Base-by-base conservation (phyloP, 2,888 invertebrate species). In the Scaptomyza flava region DNA sequence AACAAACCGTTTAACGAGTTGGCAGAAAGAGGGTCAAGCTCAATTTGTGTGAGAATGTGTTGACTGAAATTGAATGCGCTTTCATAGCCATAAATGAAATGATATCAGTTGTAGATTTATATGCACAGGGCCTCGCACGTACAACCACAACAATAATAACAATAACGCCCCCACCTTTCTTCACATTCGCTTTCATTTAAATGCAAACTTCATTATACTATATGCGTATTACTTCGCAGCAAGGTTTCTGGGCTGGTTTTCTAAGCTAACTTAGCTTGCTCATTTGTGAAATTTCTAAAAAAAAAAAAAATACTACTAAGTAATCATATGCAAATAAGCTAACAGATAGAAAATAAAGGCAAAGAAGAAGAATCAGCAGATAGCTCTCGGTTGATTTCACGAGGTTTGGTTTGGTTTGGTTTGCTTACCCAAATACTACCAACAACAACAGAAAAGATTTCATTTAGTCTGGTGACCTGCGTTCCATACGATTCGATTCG, bases 401-500 rank as follows among this genome's bases (percentile, higher is more conserved):
- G 58, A 45, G 70, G 12, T 50, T 57, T n/a, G 33, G 17, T 36
- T 36, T 53, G 62, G 52, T 59, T 83, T 68, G 81, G 86, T 87
- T 87, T 81, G 85, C 82, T 83, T 88, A 86, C 70, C 87, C 87
- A 86, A 80, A 83, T 83, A 77, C 62, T 34, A 34, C 20, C 38
- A 38, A 38, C 38, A 38, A 38, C 38, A 36, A 36, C 36, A n/a
- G 42, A 50, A 45, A 36, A 86, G 77, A 74, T 72, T 86, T 80
- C 62, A 65, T 82, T 76, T 79, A 72, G 79, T 78, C 53, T 51
- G 57, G 53, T 73, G 79, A 75, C 68, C 73, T 60, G 74, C 52
- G 78, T 67, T 74, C 72, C 84, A 65, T 79, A 68, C 84, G 83
- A 84, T 84, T 84, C 81, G 83, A 84, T 66, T 87, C 85, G 81